Percentiles rank a stretch among this genome's conserved stretches.
These are phyloP conservation scores for Lytechinus pictus DNA, from an alignment of 35 echinoderm and acorn worm genomes.

Conservation along the genomic window DNA sequence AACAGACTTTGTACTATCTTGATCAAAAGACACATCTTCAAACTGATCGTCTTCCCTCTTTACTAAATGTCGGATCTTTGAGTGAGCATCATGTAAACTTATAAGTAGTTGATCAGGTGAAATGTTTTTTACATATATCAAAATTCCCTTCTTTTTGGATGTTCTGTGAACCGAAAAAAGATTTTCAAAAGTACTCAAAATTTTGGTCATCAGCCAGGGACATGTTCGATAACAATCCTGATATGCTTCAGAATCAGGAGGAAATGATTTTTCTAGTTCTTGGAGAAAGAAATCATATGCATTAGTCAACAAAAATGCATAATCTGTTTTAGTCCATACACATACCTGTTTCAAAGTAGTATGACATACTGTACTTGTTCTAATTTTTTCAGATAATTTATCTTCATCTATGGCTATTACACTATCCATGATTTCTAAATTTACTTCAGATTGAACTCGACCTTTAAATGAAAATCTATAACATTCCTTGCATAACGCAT, in stretches of 20 bases:
- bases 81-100: slow-evolving; percentile 38
- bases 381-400: slow-evolving; percentile 18
- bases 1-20: not conserved
- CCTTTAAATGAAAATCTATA: slow-evolving; percentile 38
- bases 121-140: slow-evolving; percentile 36
- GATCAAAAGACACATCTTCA: slow-evolving; percentile 35
- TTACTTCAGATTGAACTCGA: slow-evolving; percentile 22
- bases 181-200: slow-evolving; percentile 47
- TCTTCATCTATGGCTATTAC: slow-evolving; percentile 32
- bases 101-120: slow-evolving; percentile 9
- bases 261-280: slow-evolving; percentile 33
- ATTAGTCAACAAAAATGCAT: slow-evolving; percentile 52
- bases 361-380: slow-evolving; percentile 30
- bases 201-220: slow-evolving; percentile 48
- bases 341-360: slow-evolving; percentile 38
- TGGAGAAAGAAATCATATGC: slow-evolving; percentile 36
- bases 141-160: slow-evolving; percentile 50
- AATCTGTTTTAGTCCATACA: slow-evolving; percentile 47
- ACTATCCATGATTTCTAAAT: slow-evolving; percentile 40
- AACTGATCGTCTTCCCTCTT: slow-evolving; percentile 40
- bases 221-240: slow-evolving; percentile 1
- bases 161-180: slow-evolving; percentile 40
- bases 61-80: slow-evolving; percentile 41
- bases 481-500: slow-evolving; percentile 26
- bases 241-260: slow-evolving; percentile 41